These are phyloP conservation scores for Cochlearius cochlearius DNA, from an alignment of 2,113 vertebrate species.

Conservation along the genomic window DNA sequence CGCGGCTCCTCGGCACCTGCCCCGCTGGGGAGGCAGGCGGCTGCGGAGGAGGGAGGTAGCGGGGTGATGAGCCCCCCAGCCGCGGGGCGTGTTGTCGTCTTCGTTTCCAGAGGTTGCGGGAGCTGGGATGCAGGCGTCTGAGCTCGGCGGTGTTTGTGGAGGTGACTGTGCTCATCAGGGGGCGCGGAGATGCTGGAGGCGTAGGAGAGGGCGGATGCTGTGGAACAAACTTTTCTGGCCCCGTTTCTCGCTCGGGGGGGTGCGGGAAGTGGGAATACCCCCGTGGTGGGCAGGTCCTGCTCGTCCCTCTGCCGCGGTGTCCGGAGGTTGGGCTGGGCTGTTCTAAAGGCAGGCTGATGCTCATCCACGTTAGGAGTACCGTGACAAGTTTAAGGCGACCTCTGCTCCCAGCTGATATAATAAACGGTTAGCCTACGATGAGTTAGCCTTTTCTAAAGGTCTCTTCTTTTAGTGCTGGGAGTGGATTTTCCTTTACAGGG, in stretches of 20 bases:
- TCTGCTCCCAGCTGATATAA: not conserved
- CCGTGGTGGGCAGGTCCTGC: not conserved
- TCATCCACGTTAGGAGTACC: accelerated
- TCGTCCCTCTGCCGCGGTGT: accelerated
- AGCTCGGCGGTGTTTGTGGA: not conserved
- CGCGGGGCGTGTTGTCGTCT: not conserved
- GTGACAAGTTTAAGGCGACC: not conserved
- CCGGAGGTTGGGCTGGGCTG: not conserved
- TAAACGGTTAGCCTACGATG: not conserved
- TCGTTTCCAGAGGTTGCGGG: not conserved
- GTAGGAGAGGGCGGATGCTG: too few relatives aligned
- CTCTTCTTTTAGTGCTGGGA: not conserved
- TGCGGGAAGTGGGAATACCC: not conserved
- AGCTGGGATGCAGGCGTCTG: not conserved
- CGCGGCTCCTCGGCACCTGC: not conserved
- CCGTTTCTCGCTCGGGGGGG: not conserved
- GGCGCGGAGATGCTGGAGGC: not conserved
- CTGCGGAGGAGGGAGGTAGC: not conserved
- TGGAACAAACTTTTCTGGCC: accelerated
- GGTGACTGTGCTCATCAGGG: accelerated
- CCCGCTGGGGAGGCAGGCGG: not conserved
- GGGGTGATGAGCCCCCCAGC: accelerated
- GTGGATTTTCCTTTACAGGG: not conserved
- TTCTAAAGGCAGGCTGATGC: not conserved
- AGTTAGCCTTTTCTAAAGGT: not conserved